phyloP scores from a whole-genome alignment of 1,140 invertebrate genomes.

The Halyomorpha halys region DNA sequence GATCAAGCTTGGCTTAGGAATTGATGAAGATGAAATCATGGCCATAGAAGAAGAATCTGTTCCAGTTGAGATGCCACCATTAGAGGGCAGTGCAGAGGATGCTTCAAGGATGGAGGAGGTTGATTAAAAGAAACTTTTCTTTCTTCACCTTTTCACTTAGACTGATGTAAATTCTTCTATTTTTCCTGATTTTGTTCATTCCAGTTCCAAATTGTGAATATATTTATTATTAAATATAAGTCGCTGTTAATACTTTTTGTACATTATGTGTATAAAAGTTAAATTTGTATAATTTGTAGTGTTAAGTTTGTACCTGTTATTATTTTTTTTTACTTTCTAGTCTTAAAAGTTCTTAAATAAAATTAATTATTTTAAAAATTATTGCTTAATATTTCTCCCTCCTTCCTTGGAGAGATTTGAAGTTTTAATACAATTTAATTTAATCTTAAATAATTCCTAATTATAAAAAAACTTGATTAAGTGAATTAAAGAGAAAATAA shows the following conservation, averaged over 20 bases:
- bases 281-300: no score
- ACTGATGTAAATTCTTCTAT: background rate
- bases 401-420: no score
- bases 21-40: constrained; percentile 83
- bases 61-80: constrained; percentile 56
- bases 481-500: no score
- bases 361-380: no score
- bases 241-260: background rate
- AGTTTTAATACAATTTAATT: no score
- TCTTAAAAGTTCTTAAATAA: no score
- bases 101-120: constrained; percentile 97
- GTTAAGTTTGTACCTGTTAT: no score
- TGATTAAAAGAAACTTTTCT: constrained; percentile 56
- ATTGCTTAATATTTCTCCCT: no score
- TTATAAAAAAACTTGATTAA: no score
- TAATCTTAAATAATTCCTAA: no score
- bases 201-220: constrained; percentile 1
- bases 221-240: constrained; percentile 6
- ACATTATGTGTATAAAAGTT: background rate
- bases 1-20: constrained; percentile 93
- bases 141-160: background rate
- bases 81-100: constrained; percentile 73
- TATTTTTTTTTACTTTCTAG: no score
- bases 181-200: constrained; percentile 8
- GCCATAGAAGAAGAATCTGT: constrained; percentile 51